Percentiles rank a stretch among this genome's conserved stretches.
Conservation (phyloP, 2,797 vertebrate genomes). For the Ispidina lecontei region DNA sequence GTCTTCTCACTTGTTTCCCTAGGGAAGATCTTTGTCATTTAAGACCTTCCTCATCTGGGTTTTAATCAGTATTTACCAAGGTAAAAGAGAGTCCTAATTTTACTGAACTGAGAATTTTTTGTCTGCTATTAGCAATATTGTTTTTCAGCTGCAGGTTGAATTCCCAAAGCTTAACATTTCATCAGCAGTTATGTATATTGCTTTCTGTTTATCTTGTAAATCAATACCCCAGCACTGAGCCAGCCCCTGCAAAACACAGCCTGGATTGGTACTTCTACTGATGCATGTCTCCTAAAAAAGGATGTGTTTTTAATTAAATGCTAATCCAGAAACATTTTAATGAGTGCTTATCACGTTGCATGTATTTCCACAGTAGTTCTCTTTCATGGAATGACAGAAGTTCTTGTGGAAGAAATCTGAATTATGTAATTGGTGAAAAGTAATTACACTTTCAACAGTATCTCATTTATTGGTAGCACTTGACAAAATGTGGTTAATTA, state of each 20-base stretch:
- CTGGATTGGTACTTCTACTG: constrained; percentile 71
- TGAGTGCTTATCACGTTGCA: constrained; percentile 67
- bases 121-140: constrained; percentile 24
- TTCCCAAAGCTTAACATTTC: constrained; percentile 72
- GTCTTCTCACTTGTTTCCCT: constrained; percentile 60
- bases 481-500: constrained; percentile 33
- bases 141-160: constrained; percentile 67
- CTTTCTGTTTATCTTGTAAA: constrained; percentile 77
- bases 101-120: constrained; percentile 9
- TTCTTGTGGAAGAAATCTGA: constrained; percentile 51
- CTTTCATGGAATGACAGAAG: constrained; percentile 52
- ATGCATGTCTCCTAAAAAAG: constrained; percentile 72
- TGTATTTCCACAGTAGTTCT: constrained; percentile 71
- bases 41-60: constrained; percentile 99
- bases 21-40: constrained; percentile 96
- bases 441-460: constrained; percentile 60
- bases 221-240: constrained; percentile 65
- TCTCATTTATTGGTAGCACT: constrained; percentile 61
- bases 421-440: constrained; percentile 74
- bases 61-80: constrained; percentile 97
- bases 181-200: constrained; percentile 61
- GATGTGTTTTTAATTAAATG: constrained; percentile 81
- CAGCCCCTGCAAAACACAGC: background rate
- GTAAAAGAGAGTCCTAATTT: constrained; percentile 75
- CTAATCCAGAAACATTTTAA: constrained; percentile 73